A percentile compares a stretch with the other conserved stretches of the same genome.
Conservation (phyloP, 2,888 invertebrate genomes). For the Panzeria rudis region DNA sequence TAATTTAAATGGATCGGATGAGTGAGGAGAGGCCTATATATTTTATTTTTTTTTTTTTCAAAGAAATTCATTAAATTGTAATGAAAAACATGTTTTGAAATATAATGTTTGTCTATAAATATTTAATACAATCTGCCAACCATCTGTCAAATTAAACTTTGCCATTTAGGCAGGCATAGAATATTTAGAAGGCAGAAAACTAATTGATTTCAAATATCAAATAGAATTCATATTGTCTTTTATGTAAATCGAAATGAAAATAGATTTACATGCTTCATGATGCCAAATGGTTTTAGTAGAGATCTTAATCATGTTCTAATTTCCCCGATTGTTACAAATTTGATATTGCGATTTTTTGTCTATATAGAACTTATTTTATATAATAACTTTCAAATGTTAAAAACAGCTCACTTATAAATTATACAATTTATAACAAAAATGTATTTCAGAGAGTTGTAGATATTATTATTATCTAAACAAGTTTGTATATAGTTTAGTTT, state of each 20-base stretch:
- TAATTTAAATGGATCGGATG: constrained; percentile 5
- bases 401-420: too few species aligned
- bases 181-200: background rate
- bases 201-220: constrained; percentile 36
- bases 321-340: background rate
- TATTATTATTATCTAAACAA: too few species aligned
- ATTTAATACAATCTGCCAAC: background rate
- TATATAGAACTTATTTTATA: too few species aligned
- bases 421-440: too few species aligned
- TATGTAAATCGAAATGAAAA: background rate
- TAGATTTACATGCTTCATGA: background rate
- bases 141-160: constrained; percentile 43
- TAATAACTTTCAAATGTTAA: too few species aligned
- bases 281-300: background rate
- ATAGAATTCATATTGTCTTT: background rate
- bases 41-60: background rate
- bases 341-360: background rate
- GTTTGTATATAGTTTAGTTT: too few species aligned
- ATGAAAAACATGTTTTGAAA: constrained; percentile 18
- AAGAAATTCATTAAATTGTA: constrained; percentile 9
- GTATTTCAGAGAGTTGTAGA: background rate
- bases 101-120: background rate
- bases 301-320: background rate
- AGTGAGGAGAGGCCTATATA: background rate
- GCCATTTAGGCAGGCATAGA: constrained; percentile 15